Evolutionary conservation across 2,888 invertebrate genomes (phyloP).

Genomic region (Acanthosepion lycidas): DNA sequence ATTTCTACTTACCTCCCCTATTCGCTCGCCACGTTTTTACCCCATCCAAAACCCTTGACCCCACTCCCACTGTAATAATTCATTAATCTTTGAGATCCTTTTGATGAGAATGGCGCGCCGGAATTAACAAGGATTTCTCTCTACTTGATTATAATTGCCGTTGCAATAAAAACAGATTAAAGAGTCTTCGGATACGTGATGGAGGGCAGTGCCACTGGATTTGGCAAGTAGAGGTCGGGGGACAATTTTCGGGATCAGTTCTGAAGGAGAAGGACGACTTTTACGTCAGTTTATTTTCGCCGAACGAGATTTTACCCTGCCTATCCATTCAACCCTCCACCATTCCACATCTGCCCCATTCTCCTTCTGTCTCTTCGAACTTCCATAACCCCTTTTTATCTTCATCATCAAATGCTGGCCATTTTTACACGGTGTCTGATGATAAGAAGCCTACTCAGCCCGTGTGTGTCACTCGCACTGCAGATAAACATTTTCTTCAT

Average conservation of each 20-base stretch:
- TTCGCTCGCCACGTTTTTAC: too few relatives aligned
- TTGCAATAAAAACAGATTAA: background rate
- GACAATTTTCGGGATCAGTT: background rate
- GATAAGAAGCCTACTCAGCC: background rate
- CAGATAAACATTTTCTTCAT: background rate
- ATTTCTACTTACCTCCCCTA: background rate
- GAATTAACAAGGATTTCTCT: background rate
- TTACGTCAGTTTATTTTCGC: background rate
- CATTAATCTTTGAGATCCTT: slow-evolving; percentile 33
- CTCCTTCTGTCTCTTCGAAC: background rate
- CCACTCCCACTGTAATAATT: background rate
- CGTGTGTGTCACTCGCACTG: background rate
- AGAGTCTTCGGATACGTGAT: background rate
- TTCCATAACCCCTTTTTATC: background rate
- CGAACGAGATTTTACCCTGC: background rate
- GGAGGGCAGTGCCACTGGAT: background rate
- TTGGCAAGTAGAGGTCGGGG: background rate
- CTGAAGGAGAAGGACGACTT: slow-evolving; percentile 33
- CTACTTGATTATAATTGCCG: slow-evolving; percentile 33
- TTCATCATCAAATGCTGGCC: background rate
- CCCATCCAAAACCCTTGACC: too few relatives aligned
- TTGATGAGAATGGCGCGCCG: slow-evolving; percentile 33
- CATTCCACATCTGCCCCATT: background rate
- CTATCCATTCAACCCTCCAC: background rate
- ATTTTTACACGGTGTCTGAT: slow-evolving; percentile 33